Percentiles rank a stretch among this genome's conserved stretches.
Evolutionary conservation across 2,888 invertebrate genomes (phyloP).

Genomic region (Pachydiplax longipennis): DNA sequence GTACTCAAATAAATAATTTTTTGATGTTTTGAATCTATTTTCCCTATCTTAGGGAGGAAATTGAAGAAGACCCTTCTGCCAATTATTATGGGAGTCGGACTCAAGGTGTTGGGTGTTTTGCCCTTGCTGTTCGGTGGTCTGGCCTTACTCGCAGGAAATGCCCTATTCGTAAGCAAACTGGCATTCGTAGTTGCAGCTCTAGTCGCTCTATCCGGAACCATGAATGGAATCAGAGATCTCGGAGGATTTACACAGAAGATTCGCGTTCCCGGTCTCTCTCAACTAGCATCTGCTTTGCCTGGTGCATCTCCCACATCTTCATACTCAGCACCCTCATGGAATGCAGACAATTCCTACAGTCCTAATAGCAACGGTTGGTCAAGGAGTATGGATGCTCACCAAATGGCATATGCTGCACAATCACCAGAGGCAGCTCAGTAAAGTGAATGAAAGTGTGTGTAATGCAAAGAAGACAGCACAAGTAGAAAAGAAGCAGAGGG

Average conservation of each 20-base stretch:
- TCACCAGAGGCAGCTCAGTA: conserved; percentile 2
- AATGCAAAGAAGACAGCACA: not conserved
- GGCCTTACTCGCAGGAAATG: conserved; percentile 77
- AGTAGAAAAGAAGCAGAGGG: not conserved
- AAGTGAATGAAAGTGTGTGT: not conserved
- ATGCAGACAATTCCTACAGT: conserved; percentile 59
- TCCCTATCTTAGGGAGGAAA: conserved; percentile 69
- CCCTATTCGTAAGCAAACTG: conserved; percentile 78
- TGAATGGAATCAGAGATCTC: conserved; percentile 63
- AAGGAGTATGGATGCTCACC: conserved; percentile 64
- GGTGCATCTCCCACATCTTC: conserved; percentile 52
- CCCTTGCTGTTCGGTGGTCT: conserved; percentile 76
- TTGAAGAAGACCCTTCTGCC: conserved; percentile 77
- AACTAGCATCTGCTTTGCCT: conserved; percentile 57
- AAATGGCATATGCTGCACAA: conserved; percentile 76
- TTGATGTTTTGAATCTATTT: too few relatives aligned
- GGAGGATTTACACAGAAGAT: conserved; percentile 50
- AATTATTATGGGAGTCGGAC: conserved; percentile 72
- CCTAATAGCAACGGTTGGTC: conserved; percentile 51
- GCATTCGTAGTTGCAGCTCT: conserved; percentile 77
- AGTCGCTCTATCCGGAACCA: conserved; percentile 72
- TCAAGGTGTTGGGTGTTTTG: conserved; percentile 74
- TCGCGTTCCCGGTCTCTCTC: not conserved
- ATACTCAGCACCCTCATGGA: conserved; percentile 53
- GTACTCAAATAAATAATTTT: too few relatives aligned